Base-by-base conservation (phyloP, 2,113 vertebrate species). In the Baryphthengus martii region DNA sequence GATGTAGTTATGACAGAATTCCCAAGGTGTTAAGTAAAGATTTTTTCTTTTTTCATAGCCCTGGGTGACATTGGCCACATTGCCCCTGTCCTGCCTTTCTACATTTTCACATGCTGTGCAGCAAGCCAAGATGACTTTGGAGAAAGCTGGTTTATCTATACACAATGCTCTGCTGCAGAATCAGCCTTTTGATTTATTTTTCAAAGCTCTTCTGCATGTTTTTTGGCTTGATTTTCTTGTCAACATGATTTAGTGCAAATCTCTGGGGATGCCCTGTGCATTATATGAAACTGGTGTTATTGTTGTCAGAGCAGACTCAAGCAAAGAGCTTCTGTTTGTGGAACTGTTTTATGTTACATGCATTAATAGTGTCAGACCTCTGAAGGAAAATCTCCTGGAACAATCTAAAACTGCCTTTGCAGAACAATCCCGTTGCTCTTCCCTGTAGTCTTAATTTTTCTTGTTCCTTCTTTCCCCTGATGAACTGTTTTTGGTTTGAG, bases 191-290 rank as follows among this genome's bases (percentile, higher is more conserved):
- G 66, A 94, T 92, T 75, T 93, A 85, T 85, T 93, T 95, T 90
- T 92, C 58, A 88, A 82, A 94, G 87, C 40, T 67, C 75, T 90
- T 88, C 90, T 88, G 79, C 35, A 63, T 78, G 26, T 68, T 88
- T 96, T 94, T 79, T 89, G 44, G 83, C 95, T 90, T 93, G 74
- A 91, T 94, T 94, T 91, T 95, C 90, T 84, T 93, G 75, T 95
- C 88, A 93, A 68, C 21, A 17, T 94, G 93, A 97, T 96, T 94
- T 95, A 94, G 75, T 80, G 37, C 39, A 77, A 80, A 73, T 88
- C 88, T 95, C 88, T 77, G 37, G 61, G 75, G 79, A 71, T 86
- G 72, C 72, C 52, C 26, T 83, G 39, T 67, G 75, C 92, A 49
- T 84, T 96, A 45, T 72, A 65, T 71, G 75, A 88, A 90, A 67